A percentile compares a stretch with the other conserved stretches of the same genome.
Evolutionary conservation across 2,888 invertebrate genomes (phyloP).

Genomic region (Pomacea canaliculata): DNA sequence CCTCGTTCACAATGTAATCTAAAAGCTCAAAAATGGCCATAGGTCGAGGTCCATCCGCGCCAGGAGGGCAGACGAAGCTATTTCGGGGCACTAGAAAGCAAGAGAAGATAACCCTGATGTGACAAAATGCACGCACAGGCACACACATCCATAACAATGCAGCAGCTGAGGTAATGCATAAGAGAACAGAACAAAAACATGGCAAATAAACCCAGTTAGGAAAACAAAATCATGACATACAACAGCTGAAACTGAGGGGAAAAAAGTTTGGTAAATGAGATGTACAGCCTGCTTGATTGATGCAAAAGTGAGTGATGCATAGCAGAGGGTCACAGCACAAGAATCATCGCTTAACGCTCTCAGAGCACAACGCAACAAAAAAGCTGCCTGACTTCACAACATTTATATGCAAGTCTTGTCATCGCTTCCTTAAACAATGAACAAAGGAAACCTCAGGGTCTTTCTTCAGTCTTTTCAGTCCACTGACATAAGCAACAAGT

Average conservation of each 20-base stretch:
- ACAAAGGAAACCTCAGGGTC: too few species aligned
- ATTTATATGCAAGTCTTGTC: too few species aligned
- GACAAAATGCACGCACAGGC: conserved; percentile 23
- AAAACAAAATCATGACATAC: conserved; percentile 23
- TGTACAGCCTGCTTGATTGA: background rate
- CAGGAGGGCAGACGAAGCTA: conserved; percentile 59
- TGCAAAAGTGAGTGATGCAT: background rate
- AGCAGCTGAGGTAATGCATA: background rate
- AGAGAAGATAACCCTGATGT: conserved; percentile 16
- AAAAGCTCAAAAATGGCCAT: conserved; percentile 99
- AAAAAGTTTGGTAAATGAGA: background rate
- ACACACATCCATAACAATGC: conserved; percentile 4
- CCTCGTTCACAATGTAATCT: conserved; percentile 98
- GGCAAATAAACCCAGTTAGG: conserved; percentile 9
- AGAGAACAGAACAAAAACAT: background rate
- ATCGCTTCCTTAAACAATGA: too few species aligned
- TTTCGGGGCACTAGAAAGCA: conserved; percentile 57
- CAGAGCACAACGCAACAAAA: background rate
- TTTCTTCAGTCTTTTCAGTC: too few species aligned
- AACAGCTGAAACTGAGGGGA: conserved; percentile 9
- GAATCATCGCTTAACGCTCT: background rate
- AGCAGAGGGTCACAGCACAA: background rate
- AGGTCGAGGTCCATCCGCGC: conserved; percentile 73
- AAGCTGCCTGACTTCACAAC: too few species aligned
- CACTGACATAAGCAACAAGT: too few species aligned